phyloP scores from a whole-genome alignment of 2,888 invertebrate genomes.

The Sympetrum striolatum region DNA sequence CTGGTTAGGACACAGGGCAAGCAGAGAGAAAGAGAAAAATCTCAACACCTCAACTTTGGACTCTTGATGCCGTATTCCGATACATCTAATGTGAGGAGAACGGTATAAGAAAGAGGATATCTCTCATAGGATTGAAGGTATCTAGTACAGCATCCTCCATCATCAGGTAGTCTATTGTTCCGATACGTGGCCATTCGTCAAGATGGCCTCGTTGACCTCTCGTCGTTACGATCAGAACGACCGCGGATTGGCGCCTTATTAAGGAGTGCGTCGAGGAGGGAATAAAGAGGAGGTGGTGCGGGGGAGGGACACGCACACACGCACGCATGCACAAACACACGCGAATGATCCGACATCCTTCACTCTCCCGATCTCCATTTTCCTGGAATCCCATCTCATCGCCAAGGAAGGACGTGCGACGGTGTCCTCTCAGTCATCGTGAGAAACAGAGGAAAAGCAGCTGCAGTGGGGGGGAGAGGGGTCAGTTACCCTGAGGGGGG shows the following conservation, averaged over 20 bases:
- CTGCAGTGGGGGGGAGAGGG: neutral
- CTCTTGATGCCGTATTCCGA: neutral
- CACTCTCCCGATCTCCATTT: neutral
- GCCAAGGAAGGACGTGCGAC: neutral
- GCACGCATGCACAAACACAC: neutral
- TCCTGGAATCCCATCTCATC: neutral
- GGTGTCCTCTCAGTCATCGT: neutral
- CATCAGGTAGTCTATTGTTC: neutral
- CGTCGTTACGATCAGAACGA: neutral
- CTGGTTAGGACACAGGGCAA: too few species aligned
- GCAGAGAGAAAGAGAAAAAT: too few species aligned
- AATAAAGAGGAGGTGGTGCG: neutral
- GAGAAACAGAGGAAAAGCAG: neutral
- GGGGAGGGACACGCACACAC: neutral
- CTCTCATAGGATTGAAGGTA: neutral
- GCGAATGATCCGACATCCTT: neutral
- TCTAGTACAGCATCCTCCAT: neutral
- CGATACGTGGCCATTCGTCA: neutral
- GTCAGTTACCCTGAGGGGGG: neutral
- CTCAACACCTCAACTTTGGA: too few species aligned
- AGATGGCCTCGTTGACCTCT: neutral
- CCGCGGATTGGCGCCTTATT: conserved; percentile 16
- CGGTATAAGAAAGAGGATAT: neutral
- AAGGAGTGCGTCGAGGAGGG: neutral
- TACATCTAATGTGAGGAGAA: neutral